Evolutionary conservation across 2,113 vertebrate species (phyloP).

Genomic region (Tursiops truncatus): DNA sequence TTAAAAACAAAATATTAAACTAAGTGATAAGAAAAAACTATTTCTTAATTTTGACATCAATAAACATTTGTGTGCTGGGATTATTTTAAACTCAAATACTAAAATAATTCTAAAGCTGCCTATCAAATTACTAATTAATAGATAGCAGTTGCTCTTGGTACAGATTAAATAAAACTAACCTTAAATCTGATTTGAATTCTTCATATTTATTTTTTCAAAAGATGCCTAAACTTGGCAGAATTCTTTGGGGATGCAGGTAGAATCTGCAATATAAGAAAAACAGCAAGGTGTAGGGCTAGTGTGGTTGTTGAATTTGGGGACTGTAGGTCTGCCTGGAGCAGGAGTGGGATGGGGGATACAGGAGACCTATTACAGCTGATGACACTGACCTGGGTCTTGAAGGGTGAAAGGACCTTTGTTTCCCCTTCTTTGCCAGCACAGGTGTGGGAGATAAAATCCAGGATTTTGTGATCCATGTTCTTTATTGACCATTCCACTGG

Average conservation of each 20-base stretch:
- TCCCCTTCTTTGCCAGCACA: background rate
- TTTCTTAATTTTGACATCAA: background rate
- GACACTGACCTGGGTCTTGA: background rate
- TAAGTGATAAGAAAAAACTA: background rate
- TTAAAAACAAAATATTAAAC: conserved; percentile 29
- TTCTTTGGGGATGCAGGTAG: background rate
- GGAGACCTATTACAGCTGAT: background rate
- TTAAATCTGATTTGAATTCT: conserved; percentile 14
- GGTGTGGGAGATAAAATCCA: background rate
- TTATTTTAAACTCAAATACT: conserved; percentile 12
- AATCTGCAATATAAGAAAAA: background rate
- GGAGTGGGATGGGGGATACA: background rate
- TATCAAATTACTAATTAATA: conserved; percentile 7
- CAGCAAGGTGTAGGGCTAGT: background rate
- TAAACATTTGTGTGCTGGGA: background rate
- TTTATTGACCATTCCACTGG: background rate
- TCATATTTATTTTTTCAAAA: background rate
- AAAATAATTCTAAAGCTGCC: background rate
- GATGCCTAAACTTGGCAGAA: background rate
- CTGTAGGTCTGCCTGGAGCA: background rate
- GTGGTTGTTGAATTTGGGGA: background rate
- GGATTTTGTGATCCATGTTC: background rate
- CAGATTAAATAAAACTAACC: background rate
- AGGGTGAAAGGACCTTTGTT: background rate
- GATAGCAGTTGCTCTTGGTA: background rate